Base-by-base conservation (phyloP, 2,888 invertebrate species). In the Tiphia femorata region DNA sequence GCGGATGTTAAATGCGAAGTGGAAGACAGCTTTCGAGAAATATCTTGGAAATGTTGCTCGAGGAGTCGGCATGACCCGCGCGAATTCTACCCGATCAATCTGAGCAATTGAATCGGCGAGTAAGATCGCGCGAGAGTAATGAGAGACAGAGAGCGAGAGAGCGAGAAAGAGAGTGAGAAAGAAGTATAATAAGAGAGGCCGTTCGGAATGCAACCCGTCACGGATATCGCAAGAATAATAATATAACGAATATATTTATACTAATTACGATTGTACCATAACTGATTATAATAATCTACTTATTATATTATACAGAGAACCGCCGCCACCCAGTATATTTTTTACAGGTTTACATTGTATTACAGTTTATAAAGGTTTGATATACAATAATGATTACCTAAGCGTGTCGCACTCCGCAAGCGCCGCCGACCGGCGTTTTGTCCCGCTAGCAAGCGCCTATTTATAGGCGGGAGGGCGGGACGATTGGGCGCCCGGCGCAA, bases 261-360 rank as follows among this genome's bases (percentile, higher is more conserved):
- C 77, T 80, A 73, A 75, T 77, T 79, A 77, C 76, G 66, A 73
- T 62, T 79, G 78, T 80, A 80, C 75, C 77, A 81, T 79, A 80
- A 77, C 12, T 73, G 73, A 81, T 80, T 77, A 81, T 78, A 79
- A 80, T 81, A 82, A n/a, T n/a, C 77, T 81, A 82, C 77, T 80
- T 80, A 82, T 79, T 77, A 74, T 81, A 81, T 80, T 79, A 80
- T 80, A 82, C 81, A 83, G 82, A 83, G 82, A 83, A 82, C 81
- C 81, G 77, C 79, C 81, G 81, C 78, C 83, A 83, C 81, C 81
- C 82, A 83, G 80, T 83, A 83, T 83, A 83, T 83, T 83, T 83
- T 83, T 83, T 83, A 83, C 83, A 83, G 83, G 82, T 83, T 83
- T 83, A 82, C 82, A 82, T 82, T 83, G 81, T 83, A 83, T 83